Conservation (phyloP, 2,113 vertebrate species). For the Pelusios castaneus region DNA sequence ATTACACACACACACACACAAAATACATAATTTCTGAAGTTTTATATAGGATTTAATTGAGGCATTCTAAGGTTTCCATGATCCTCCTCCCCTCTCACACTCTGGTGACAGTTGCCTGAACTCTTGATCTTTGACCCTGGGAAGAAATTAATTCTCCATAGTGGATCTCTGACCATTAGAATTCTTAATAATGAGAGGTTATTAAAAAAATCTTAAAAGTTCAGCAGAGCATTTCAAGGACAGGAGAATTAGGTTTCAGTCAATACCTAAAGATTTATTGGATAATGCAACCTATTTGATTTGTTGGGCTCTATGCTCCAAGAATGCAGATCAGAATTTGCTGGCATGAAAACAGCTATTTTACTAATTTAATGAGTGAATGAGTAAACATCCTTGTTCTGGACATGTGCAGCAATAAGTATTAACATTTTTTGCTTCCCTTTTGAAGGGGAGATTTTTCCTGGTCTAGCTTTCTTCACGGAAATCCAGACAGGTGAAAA, state of each 20-base stretch:
- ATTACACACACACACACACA: not conserved
- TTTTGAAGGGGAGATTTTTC: not conserved
- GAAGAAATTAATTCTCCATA: conserved; percentile 60
- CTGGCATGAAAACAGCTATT: conserved; percentile 27
- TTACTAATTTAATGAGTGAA: not conserved
- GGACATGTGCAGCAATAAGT: not conserved
- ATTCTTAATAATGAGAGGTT: conserved; percentile 56
- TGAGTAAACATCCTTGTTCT: not conserved
- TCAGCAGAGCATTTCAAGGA: conserved; percentile 72
- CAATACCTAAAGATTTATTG: conserved; percentile 66
- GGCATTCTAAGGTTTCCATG: conserved; percentile 49
- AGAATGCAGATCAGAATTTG: conserved; percentile 3
- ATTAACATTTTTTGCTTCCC: not conserved
- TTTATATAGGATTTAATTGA: conserved; percentile 25
- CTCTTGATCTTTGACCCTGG: conserved; percentile 82
- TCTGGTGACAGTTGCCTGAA: conserved; percentile 83
- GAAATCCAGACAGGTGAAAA: not conserved
- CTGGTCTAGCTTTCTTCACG: not conserved
- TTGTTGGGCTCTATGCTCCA: conserved; percentile 29
- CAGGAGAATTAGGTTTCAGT: conserved; percentile 51
- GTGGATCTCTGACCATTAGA: conserved; percentile 7
- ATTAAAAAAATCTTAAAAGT: conserved; percentile 57
- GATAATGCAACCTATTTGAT: conserved; percentile 58
- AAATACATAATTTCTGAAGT: conserved; percentile 28
- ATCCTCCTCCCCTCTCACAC: conserved; percentile 44